Evolutionary conservation across 2,113 vertebrate genomes (phyloP).

Genomic region (Orycteropus afer): DNA sequence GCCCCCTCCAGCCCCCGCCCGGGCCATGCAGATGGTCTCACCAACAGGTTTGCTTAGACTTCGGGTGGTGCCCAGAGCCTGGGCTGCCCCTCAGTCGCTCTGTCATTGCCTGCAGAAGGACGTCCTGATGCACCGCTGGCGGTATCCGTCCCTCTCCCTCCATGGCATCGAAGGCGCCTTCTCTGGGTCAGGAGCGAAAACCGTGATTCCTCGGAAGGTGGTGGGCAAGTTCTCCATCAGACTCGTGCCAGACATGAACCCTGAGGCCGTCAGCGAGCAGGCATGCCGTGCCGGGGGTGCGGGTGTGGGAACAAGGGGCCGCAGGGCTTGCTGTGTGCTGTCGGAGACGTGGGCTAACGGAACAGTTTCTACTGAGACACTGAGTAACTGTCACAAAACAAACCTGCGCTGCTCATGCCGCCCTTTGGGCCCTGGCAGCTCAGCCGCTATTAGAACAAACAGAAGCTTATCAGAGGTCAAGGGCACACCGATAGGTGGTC

Average conservation of each 20-base stretch:
- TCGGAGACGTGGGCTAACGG: rapidly evolving
- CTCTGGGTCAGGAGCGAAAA: conserved; percentile 93
- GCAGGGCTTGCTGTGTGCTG: rapidly evolving
- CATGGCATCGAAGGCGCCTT: conserved; percentile 99
- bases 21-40: no score
- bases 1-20: no score
- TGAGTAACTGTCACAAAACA: not conserved
- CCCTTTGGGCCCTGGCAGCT: rapidly evolving
- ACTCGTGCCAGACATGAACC: conserved; percentile 96
- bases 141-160: conserved; percentile 96
- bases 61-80: no score
- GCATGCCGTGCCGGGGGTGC: conserved; percentile 75
- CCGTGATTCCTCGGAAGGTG: conserved; percentile 96
- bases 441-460: no score
- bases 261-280: conserved; percentile 91
- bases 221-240: conserved; percentile 98
- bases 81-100: not conserved
- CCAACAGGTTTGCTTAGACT: no score
- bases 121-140: conserved; percentile 97
- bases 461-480: no score
- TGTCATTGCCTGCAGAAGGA: conserved; percentile 85
- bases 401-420: rapidly evolving
- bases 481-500: no score
- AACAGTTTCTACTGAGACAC: no score
- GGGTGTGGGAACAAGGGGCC: not conserved